Base-by-base conservation (phyloP, 2,113 vertebrate genomes). In the Silurus asotus region DNA sequence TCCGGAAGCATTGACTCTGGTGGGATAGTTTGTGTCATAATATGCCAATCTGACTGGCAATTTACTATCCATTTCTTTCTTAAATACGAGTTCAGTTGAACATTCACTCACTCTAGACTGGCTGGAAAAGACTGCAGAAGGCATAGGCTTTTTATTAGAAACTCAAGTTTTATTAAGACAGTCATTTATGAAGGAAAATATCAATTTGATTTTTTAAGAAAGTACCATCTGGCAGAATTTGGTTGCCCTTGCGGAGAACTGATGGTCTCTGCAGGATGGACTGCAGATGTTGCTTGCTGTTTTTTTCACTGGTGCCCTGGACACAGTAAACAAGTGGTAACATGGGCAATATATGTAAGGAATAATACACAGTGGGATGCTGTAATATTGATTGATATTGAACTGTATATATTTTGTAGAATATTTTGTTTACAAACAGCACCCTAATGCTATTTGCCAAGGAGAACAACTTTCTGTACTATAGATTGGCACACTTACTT, bases 171-270 rank as follows among this genome's bases (percentile, higher is more conserved):
- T 25, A 64, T 67, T 67, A 59, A 56, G 69, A 78, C 28, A 9
- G 62, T 17, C 6, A 23, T 48, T 11, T 55, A 76, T 80, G 77
- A 4, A 80, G 10, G 56, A 23, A 61, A 48, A 61, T 61, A 59
- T 37, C 8, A 58, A 37, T 19, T 28, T 55, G 1, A 10, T 37
- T 67, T 65, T 20, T 80, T 56, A n/a, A n/a, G 61, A 77, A 15
- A 61, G 20, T 84, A 92, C 88, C 88, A 76, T 90, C 86, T 45
- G 90, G 53, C 25, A 90, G 80, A n/a, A 77, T 72, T 70, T 89
- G 89, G 86, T 86, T 86, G 45, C 88, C 88, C 75, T 85, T 88
- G 20, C 91, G 89, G 28, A 92, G 88, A 55, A 92, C 91, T 45
- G 91, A 91, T 19, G 91, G 91, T 72, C 91, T 91, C 67, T 87